Percentiles rank a stretch among this genome's conserved stretches.
Conservation (phyloP, 2,113 vertebrate species). For the Eolophus roseicapilla region DNA sequence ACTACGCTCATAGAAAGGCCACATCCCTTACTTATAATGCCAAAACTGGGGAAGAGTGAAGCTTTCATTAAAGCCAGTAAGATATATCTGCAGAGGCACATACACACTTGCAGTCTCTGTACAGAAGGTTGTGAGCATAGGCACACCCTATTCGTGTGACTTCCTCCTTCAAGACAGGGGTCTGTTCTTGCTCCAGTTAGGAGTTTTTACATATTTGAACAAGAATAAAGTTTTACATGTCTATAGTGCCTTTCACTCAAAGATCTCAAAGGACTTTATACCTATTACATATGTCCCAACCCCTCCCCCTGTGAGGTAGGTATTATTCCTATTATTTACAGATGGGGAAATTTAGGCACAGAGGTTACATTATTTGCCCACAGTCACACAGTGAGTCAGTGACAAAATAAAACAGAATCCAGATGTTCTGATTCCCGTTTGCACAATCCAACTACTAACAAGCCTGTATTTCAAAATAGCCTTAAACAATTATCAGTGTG, state of each 20-base stretch:
- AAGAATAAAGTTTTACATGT: neutral
- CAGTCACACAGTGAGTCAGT: conserved; percentile 37
- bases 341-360: conserved; percentile 67
- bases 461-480: neutral
- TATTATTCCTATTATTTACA: conserved; percentile 64
- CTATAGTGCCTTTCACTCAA: neutral
- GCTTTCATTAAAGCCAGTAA: neutral
- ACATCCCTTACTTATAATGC: neutral
- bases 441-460: neutral
- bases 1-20: neutral
- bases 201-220: neutral
- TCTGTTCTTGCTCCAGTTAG: neutral
- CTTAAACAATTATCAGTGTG: neutral
- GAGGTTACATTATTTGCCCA: conserved; percentile 66
- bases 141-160: neutral
- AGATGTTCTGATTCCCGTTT: neutral
- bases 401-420: conserved; percentile 15
- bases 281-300: neutral
- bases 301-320: conserved; percentile 68
- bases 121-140: neutral
- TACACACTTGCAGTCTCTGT: neutral
- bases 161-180: neutral
- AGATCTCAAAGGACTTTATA: conserved; percentile 36
- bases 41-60: neutral
- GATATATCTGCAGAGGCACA: neutral